These are phyloP conservation scores for Muntiacus reevesi DNA, from an alignment of 2,113 vertebrate genomes.

Conservation along the genomic window DNA sequence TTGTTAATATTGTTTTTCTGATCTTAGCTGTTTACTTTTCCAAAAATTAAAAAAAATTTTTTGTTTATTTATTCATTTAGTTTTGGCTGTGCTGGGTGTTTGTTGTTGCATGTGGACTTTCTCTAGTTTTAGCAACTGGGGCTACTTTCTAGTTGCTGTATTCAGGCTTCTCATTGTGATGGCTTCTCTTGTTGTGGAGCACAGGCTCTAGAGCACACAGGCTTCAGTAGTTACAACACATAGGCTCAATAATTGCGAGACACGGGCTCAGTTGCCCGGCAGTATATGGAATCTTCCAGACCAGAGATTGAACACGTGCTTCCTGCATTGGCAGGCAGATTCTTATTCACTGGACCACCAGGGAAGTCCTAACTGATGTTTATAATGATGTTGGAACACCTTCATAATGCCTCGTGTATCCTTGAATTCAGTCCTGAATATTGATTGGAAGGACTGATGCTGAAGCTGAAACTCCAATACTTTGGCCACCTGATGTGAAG, in stretches of 20 bases:
- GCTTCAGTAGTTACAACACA: not conserved
- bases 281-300: not conserved
- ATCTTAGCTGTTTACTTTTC: too few species aligned
- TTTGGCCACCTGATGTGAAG: not conserved
- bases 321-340: not conserved
- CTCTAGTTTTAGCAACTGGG: not conserved
- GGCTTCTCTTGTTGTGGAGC: not conserved
- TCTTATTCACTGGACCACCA: not conserved
- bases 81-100: not conserved
- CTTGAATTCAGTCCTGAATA: not conserved
- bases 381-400: not conserved
- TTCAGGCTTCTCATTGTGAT: not conserved
- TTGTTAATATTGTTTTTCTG: too few species aligned
- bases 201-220: not conserved
- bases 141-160: not conserved
- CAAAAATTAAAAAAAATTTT: not conserved
- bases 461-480: not conserved
- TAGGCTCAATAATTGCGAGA: not conserved
- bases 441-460: not conserved
- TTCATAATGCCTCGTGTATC: not conserved
- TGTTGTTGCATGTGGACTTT: not conserved
- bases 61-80: not conserved
- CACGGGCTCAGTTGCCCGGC: not conserved
- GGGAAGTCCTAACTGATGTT: not conserved
- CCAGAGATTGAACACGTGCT: not conserved